Conservation (phyloP, 2,113 vertebrate species). For the Brachyhypopomus gauderio region DNA sequence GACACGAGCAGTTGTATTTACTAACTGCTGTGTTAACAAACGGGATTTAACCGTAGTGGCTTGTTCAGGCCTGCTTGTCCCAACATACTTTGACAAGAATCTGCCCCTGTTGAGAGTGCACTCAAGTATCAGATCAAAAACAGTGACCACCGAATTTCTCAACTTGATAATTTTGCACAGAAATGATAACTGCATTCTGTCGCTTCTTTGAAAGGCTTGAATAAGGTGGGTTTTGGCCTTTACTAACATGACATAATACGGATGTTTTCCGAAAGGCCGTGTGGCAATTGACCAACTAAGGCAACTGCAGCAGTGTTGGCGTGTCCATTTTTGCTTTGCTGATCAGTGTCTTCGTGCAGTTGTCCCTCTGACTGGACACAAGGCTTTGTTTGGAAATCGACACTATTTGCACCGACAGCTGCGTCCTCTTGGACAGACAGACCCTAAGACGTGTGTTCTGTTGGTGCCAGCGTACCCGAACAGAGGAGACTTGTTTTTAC, state of each 20-base stretch:
- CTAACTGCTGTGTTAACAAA: not conserved
- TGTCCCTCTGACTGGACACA: constrained; percentile 43
- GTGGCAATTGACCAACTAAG: constrained; percentile 3
- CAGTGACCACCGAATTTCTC: not conserved
- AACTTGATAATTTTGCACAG: not conserved
- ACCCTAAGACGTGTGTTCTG: constrained; percentile 47
- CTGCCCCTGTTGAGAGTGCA: not conserved
- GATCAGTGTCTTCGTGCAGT: constrained; percentile 35
- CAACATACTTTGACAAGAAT: not conserved
- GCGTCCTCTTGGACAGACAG: constrained; percentile 37
- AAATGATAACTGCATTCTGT: not conserved
- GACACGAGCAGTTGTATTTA: no score
- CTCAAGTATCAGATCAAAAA: not conserved
- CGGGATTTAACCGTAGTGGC: not conserved
- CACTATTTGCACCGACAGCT: constrained; percentile 52
- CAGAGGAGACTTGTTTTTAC: constrained; percentile 47
- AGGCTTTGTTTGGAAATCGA: constrained; percentile 52
- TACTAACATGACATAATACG: not conserved
- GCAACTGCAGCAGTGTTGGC: constrained; percentile 9
- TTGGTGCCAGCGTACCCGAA: constrained; percentile 53
- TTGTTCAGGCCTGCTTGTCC: not conserved
- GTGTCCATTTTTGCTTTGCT: constrained; percentile 33
- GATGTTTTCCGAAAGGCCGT: not conserved
- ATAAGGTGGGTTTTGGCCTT: not conserved
- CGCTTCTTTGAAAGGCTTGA: not conserved